Evolutionary conservation across 2,797 vertebrate species (phyloP).

Genomic region (Thunnus albacares): DNA sequence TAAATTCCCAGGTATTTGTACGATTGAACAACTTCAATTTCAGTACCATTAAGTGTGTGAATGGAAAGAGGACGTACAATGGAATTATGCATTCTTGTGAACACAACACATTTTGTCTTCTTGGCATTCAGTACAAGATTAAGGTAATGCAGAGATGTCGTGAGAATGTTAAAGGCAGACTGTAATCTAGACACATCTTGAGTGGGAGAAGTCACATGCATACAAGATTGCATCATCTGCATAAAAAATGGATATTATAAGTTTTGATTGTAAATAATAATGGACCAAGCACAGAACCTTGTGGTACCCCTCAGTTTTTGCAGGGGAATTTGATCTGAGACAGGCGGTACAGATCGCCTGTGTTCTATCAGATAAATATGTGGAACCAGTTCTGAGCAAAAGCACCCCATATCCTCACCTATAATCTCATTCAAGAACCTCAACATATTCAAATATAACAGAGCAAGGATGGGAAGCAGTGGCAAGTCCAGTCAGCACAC

Average conservation of each 20-base stretch:
- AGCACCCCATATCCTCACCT: neutral
- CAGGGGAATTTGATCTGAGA: neutral
- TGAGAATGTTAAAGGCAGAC: neutral
- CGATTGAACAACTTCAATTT: too few species aligned
- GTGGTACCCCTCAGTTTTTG: neutral
- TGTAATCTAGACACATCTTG: neutral
- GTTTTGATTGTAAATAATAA: neutral
- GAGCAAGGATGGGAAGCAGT: neutral
- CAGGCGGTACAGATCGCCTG: neutral
- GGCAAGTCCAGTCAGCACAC: neutral
- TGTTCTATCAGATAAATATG: neutral
- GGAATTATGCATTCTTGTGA: neutral
- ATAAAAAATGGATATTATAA: neutral
- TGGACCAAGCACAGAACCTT: neutral
- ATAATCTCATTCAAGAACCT: neutral
- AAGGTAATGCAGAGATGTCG: neutral
- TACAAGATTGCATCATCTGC: neutral
- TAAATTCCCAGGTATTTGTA: too few species aligned
- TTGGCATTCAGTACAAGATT: neutral
- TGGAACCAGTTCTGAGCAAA: neutral
- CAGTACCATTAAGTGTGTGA: too few species aligned
- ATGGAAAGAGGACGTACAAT: too few species aligned
- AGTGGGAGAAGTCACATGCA: neutral
- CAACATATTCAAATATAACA: neutral
- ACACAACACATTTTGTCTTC: neutral